Percentiles rank a stretch among this genome's conserved stretches.
Conservation (phyloP, 2,113 vertebrate genomes). For the Sceloporus undulatus region DNA sequence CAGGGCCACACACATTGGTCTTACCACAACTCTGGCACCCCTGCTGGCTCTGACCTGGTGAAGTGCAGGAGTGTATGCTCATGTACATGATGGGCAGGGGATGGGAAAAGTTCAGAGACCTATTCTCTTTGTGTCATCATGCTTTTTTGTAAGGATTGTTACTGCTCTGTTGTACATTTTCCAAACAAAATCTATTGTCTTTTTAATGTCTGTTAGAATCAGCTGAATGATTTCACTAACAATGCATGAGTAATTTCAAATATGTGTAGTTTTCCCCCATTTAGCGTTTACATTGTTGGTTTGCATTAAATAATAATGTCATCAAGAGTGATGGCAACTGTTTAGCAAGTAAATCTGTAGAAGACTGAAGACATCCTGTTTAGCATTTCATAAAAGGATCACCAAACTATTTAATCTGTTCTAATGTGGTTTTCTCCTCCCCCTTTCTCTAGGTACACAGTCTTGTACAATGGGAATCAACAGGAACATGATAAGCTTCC, state of each 20-base stretch:
- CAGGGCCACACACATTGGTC: too few relatives aligned
- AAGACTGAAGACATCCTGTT: background rate
- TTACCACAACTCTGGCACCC: too few relatives aligned
- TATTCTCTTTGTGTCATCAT: background rate
- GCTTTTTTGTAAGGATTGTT: background rate
- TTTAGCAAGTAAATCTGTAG: background rate
- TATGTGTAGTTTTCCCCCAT: background rate
- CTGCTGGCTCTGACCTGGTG: too few relatives aligned
- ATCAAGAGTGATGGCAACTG: background rate
- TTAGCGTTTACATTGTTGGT: background rate
- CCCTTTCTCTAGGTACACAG: slow-evolving; percentile 73
- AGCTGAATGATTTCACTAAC: background rate
- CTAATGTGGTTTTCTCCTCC: slow-evolving; percentile 40
- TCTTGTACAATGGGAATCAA: slow-evolving; percentile 76
- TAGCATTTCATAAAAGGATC: background rate
- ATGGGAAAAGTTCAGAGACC: background rate
- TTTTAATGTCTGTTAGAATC: background rate
- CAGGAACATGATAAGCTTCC: slow-evolving; percentile 82
- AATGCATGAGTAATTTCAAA: background rate
- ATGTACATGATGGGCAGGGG: too few relatives aligned
- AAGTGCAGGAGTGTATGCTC: too few relatives aligned
- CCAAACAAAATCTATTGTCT: background rate
- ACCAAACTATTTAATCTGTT: background rate
- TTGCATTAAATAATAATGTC: background rate
- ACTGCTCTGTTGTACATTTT: background rate